Conservation (phyloP, 2,797 vertebrate species). For the Pseudomugil tenellus region DNA sequence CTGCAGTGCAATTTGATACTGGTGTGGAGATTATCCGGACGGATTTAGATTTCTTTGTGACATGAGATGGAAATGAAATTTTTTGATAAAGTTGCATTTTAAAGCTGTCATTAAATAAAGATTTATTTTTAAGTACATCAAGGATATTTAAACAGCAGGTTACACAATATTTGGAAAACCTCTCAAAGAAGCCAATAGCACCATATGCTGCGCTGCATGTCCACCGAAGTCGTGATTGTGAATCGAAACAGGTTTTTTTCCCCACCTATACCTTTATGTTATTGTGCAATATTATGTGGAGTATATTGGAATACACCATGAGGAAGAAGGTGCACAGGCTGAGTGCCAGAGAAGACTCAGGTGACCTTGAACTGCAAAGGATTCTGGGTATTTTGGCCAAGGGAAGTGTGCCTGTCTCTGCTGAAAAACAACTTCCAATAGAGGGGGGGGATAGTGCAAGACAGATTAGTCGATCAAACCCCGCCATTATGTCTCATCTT, state of each 20-base stretch:
- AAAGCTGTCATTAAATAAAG: conserved; percentile 74
- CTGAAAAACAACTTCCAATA: conserved; percentile 40
- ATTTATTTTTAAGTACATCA: conserved; percentile 74
- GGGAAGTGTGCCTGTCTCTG: conserved; percentile 21
- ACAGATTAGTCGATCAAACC: conserved; percentile 48
- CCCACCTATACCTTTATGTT: background rate
- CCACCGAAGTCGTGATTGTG: background rate
- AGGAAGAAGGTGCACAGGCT: conserved; percentile 24
- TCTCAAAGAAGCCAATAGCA: conserved; percentile 8
- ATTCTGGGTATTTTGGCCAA: conserved; percentile 67
- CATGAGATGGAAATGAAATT: conserved; percentile 78
- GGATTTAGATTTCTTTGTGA: conserved; percentile 82
- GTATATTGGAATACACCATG: conserved; percentile 20
- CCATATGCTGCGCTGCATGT: conserved; percentile 15
- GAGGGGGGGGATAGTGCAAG: conserved; percentile 13
- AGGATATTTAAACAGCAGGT: conserved; percentile 62
- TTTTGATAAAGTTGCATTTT: conserved; percentile 68
- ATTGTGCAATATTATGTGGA: background rate
- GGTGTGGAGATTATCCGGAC: conserved; percentile 72
- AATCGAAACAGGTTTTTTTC: background rate
- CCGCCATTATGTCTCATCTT: conserved; percentile 39
- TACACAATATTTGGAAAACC: conserved; percentile 31
- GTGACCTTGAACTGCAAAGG: conserved; percentile 76
- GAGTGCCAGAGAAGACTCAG: conserved; percentile 51
- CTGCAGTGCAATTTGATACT: conserved; percentile 68